Base-by-base conservation (phyloP, 2,113 vertebrate genomes). In the Saguinus midas region DNA sequence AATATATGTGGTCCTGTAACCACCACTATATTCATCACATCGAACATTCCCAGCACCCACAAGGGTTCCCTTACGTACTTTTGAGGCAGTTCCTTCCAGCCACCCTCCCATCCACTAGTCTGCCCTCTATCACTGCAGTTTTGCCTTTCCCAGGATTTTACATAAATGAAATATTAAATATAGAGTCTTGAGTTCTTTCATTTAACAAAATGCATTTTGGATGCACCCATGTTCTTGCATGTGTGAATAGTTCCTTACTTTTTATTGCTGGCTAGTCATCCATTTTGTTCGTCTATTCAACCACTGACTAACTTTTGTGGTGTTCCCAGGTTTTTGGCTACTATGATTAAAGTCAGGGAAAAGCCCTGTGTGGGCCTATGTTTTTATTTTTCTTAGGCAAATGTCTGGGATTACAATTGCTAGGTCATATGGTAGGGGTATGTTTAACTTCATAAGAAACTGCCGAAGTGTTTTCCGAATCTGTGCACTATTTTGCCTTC, bases 161-260 rank as follows among this genome's bases (percentile, higher is more conserved):
- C 25, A 3, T 27, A 43, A 68, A 61, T 27, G 11, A 37, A 43
- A 27, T 20, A 20, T 57, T 21, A 2, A 9, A 17, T 4, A 23
- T 8, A 35, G 27, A 35, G 37, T 35, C 66, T 23, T n/a, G 7
- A n/a, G 8, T 40, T 85, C 66, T 48, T 72, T 23, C 21, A 1
- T 27, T 43, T 55, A 61, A 83, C 6, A 0, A 23, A 48, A 35
- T 16, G 10, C 70, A 2, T 13, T 52, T 43, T 50, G 61, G 58
- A 87, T 14, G n/a, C 29, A 1, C 1, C 85, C 40, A 6, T 7
- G 16, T 37, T 48, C 40, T 32, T 48, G 37, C 40, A 23, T 0
- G 9, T 1, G 1, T 70, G 21, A 50, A 27, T 3, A 20, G 5
- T 18, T 10, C 3, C 8, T 48, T 27, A 3, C 3, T 57, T 73